These are phyloP conservation scores for Zosterops hypoxanthus DNA, from an alignment of 2,113 vertebrate species.

Conservation along the genomic window DNA sequence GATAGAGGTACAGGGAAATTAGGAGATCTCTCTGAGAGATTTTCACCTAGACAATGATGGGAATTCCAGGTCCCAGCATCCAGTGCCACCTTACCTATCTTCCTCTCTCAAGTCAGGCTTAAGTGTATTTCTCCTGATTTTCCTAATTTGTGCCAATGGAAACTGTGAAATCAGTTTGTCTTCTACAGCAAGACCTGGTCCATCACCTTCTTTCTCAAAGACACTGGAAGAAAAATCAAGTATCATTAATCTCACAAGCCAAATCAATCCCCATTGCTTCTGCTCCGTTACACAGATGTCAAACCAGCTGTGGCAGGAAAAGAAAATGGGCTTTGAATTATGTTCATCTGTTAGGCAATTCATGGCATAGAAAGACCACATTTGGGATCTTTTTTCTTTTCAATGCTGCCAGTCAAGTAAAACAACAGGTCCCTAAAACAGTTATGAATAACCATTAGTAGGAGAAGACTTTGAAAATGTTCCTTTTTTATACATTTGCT, in stretches of 20 bases:
- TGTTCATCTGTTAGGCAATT: conserved; percentile 41
- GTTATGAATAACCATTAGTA: conserved; percentile 42
- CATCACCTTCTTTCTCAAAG: background rate
- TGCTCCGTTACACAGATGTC: background rate
- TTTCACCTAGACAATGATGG: background rate
- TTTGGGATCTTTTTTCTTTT: conserved; percentile 18
- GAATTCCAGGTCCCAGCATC: background rate
- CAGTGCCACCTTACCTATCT: background rate
- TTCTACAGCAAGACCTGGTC: background rate
- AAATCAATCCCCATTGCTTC: background rate
- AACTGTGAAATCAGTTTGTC: background rate
- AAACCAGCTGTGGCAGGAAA: conserved; percentile 28
- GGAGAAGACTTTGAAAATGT: conserved; percentile 41
- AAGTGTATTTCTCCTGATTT: background rate
- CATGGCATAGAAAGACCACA: background rate
- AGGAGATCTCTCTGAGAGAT: background rate
- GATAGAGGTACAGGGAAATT: background rate
- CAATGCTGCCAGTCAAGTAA: conserved; percentile 36
- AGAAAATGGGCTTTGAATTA: conserved; percentile 35
- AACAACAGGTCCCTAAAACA: conserved; percentile 41
- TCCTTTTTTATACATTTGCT: conserved; percentile 49
- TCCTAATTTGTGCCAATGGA: rapidly evolving
- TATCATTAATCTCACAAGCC: background rate
- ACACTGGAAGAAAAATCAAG: background rate
- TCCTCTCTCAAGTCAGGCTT: background rate